Evolutionary conservation across 1,140 invertebrate genomes (phyloP).

Genomic region (Lepidostoma basale): DNA sequence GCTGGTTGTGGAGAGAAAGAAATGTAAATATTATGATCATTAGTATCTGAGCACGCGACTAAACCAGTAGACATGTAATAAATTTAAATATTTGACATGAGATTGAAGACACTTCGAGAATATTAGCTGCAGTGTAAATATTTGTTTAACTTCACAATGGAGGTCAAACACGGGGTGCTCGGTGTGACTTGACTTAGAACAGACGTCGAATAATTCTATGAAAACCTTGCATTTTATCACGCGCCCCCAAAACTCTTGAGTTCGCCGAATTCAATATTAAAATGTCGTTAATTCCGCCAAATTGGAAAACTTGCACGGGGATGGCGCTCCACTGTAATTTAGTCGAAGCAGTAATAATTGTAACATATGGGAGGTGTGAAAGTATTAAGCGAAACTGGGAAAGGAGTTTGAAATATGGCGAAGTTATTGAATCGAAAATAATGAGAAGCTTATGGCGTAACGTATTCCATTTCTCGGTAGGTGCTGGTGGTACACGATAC

Average conservation of each 20-base stretch:
- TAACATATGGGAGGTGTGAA: slow-evolving; percentile 24
- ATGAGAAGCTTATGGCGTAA: neutral
- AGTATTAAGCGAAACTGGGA: slow-evolving; percentile 8
- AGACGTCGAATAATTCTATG: too few species aligned
- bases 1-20: too few species aligned
- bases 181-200: too few species aligned
- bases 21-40: too few species aligned
- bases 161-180: too few species aligned
- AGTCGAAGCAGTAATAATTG: slow-evolving; percentile 2
- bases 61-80: too few species aligned
- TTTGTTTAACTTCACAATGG: too few species aligned
- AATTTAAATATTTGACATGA: too few species aligned
- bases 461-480: neutral
- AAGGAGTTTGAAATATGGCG: slow-evolving; percentile 9
- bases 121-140: too few species aligned
- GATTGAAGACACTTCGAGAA: too few species aligned
- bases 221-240: slow-evolving; percentile 8
- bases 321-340: neutral
- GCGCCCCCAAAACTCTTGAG: neutral
- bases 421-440: slow-evolving; percentile 20
- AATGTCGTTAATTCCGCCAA: slow-evolving; percentile 28
- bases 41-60: too few species aligned
- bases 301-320: slow-evolving; percentile 25
- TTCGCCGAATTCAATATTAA: slow-evolving; percentile 25
- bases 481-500: too few species aligned